Base-by-base conservation (phyloP, 2,797 vertebrate genomes). In the Rhinatrema bivittatum region DNA sequence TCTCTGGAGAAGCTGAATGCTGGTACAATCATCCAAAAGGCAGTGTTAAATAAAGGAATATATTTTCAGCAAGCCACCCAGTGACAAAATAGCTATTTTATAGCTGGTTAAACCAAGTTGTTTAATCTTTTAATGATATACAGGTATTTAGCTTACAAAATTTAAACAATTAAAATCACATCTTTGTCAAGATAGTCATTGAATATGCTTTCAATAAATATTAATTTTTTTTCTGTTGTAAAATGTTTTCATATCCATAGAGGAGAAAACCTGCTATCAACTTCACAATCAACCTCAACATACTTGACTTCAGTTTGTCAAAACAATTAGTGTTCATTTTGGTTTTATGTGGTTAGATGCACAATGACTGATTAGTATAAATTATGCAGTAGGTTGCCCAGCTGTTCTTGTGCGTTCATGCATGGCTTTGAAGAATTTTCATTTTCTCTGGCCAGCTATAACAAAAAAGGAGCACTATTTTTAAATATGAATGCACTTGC, bases 321-420 rank as follows among this genome's bases (percentile, higher is more conserved):
- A 76, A 82, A 84, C 81, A 91, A 87, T 90, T 87, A 89, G 74
- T 74, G 80, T 85, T 89, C 65, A 74, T 87, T 81, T 82, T 37
- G 53, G 68, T 63, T 82, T 68, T 72, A 84, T 89, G 84, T 68
- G 13, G 68, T 65, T 62, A 78, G 82, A 88, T 85, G 80, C 74
- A 50, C 54, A 44, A 62, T 78, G 88, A 84, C 87, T 87, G 84
- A 83, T 88, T 80, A 68, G 57, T 76, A 90, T 96, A 84, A 89
- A 97, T 95, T 88, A 97, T 95, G 83, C 70, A 97, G 92, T 82
- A 83, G 71, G 70, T 70, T 85, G 87, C 82, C 87, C 87, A 87
- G 85, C 83, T 88, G 87, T 78, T 87, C 88, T 90, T 91, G 87
- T 77, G 85, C 86, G 87, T 85, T 89, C 89, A 88, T 86, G 86